Percentiles rank a stretch among this genome's conserved stretches.
These are phyloP conservation scores for Eupeodes latifasciatus DNA, from an alignment of 2,888 invertebrate genomes.

Conservation along the genomic window DNA sequence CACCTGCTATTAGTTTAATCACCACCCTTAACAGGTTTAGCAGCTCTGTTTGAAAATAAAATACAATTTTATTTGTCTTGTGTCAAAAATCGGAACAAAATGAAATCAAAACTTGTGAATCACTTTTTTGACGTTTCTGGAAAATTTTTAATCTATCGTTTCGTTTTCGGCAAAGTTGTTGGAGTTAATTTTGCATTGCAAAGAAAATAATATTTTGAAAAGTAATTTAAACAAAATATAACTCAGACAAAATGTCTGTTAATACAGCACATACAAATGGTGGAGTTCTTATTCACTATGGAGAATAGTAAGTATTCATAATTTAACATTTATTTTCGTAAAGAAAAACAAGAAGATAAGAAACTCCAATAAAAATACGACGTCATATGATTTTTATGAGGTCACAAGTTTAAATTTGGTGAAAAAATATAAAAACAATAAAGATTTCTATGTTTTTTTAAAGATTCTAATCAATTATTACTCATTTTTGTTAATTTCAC, in stretches of 20 bases:
- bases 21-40: slow-evolving; percentile 26
- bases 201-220: background rate
- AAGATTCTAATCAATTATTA: slow-evolving; percentile 23
- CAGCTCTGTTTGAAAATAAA: background rate
- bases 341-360: background rate
- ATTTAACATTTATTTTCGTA: background rate
- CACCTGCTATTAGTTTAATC: background rate
- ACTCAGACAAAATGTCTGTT: slow-evolving; percentile 90
- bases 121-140: slow-evolving; percentile 69
- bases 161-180: slow-evolving; percentile 6
- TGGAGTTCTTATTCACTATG: slow-evolving; percentile 96
- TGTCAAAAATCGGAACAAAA: slow-evolving; percentile 5
- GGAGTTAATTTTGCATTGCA: slow-evolving; percentile 2
- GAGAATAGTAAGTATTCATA: slow-evolving; percentile 93
- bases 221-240: background rate
- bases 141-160: slow-evolving; percentile 42
- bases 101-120: slow-evolving; percentile 58
- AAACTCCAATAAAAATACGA: slow-evolving; percentile 13
- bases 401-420: slow-evolving; percentile 56
- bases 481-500: background rate
- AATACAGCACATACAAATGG: slow-evolving; percentile 98
- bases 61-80: slow-evolving; percentile 1
- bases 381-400: slow-evolving; percentile 48
- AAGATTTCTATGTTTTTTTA: background rate
- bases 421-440: background rate